Percentiles rank a stretch among this genome's conserved stretches.
phyloP scores from a whole-genome alignment of 2,797 vertebrate species.

The Chelon labrosus region DNA sequence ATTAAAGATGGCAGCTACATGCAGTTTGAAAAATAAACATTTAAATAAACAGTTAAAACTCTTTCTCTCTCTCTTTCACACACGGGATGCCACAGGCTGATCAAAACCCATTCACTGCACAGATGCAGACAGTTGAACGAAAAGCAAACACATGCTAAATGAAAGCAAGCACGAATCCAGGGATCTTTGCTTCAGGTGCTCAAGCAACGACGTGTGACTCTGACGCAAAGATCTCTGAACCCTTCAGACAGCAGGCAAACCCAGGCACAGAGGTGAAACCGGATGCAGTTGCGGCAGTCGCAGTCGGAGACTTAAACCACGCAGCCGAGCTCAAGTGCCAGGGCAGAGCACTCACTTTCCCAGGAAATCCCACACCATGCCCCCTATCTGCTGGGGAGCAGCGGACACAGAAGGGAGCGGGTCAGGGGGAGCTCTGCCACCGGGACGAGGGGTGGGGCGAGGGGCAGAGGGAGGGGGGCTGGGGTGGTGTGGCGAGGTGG shows the following conservation, averaged over 20 bases:
- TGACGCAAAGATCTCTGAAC: conserved; percentile 67
- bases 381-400: conserved; percentile 86
- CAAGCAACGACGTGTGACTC: conserved; percentile 11
- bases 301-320: conserved; percentile 65
- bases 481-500: conserved; percentile 55
- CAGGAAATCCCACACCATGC: conserved; percentile 86
- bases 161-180: conserved; percentile 50
- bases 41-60: conserved; percentile 14
- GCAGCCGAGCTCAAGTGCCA: conserved; percentile 82
- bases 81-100: neutral
- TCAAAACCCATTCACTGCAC: conserved; percentile 20
- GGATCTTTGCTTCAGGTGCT: conserved; percentile 63
- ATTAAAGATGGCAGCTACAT: conserved; percentile 26
- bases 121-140: conserved; percentile 1
- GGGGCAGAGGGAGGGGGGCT: conserved; percentile 70
- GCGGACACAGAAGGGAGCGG: conserved; percentile 83
- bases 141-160: conserved; percentile 40
- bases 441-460: conserved; percentile 80
- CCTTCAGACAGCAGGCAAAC: conserved; percentile 57
- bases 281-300: conserved; percentile 67
- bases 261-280: conserved; percentile 61
- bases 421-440: conserved; percentile 86
- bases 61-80: conserved; percentile 3
- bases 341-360: conserved; percentile 87
- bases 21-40: conserved; percentile 37